Evolutionary conservation across 1,140 invertebrate species (phyloP), one percentile per base, ranked within the genome.

Genomic region (Leptinotarsa lineolata): DNA sequence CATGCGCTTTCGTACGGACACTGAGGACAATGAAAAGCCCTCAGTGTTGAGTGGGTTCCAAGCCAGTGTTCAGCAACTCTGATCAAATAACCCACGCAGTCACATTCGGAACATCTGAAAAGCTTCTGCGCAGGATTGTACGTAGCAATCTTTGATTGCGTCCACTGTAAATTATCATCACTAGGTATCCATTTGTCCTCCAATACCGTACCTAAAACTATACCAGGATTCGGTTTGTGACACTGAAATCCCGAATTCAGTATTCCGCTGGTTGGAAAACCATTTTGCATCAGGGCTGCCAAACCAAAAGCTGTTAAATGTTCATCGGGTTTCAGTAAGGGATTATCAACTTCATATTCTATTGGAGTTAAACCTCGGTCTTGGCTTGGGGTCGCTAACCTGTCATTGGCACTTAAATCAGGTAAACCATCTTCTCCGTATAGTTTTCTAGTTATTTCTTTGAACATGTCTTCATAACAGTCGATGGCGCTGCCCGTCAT

Each of bases 371-470:
- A 68, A 39, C 82, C 80, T 21, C 84, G 78, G 58, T 86, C 85
- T 72, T 78, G 77, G 12, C 80, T 76, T 54, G 80, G 54, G 81
- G 86, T 80, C 85, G 86, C 67, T 78, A 86, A 75, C 74, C 84
- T 70, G 54, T 83, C 82, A 22, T 76, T 83, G 68, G 85, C 83
- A 71, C 85, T 85, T 73, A 88, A 81, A 76, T 87, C 87, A 74
- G 87, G 87, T 72, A 87, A 86, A 73, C 89, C 90, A 85, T 95
- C 93, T 82, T 95, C 93, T 68, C 94, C 94, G 84, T 96, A 96
- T 64, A 95, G 86, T 87, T 96, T 96, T 80, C 93, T 90, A 60
- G 93, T 95, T 79, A 95, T 95, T 87, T 96, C 94, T 85, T 95
- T 95, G 83, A 94, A 92, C 89, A 91, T 91, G 77, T 92, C 90